Conservation (phyloP, 1,140 invertebrate species). For the Tribolium madens region DNA sequence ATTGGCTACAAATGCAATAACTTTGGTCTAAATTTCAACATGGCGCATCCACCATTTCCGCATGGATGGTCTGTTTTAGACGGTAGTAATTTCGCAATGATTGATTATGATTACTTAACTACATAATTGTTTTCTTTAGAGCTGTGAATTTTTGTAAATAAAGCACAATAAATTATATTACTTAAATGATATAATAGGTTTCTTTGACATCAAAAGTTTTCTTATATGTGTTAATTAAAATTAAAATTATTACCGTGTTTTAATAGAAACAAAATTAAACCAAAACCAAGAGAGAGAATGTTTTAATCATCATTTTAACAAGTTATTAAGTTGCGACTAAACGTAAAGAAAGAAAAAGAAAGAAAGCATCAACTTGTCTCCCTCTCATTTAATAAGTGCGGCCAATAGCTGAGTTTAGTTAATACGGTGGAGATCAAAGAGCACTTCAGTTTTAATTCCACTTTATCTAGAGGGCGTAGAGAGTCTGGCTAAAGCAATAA, state of each 20-base stretch:
- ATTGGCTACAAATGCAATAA: not conserved
- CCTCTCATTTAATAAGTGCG: conserved; percentile 63
- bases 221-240: conserved; percentile 58
- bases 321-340: conserved; percentile 58
- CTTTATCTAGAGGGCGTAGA: conserved; percentile 66
- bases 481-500: conserved; percentile 67
- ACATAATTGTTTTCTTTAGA: conserved; percentile 59
- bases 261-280: conserved; percentile 61
- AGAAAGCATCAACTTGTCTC: conserved; percentile 44
- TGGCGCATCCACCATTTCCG: conserved; percentile 21
- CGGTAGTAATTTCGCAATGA: conserved; percentile 33
- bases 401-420: conserved; percentile 64
- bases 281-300: conserved; percentile 59
- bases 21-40: conserved; percentile 1
- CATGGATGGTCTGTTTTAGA: not conserved
- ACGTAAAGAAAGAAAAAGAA: conserved; percentile 40
- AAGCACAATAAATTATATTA: conserved; percentile 61
- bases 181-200: conserved; percentile 50
- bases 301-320: conserved; percentile 61
- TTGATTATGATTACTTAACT: conserved; percentile 45
- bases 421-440: conserved; percentile 65
- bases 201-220: conserved; percentile 52
- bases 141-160: conserved; percentile 65
- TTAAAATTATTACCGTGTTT: conserved; percentile 58
- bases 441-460: conserved; percentile 66